Evolutionary conservation across 1,140 invertebrate species (phyloP).

Genomic region (Amphibalanus amphitrite): DNA sequence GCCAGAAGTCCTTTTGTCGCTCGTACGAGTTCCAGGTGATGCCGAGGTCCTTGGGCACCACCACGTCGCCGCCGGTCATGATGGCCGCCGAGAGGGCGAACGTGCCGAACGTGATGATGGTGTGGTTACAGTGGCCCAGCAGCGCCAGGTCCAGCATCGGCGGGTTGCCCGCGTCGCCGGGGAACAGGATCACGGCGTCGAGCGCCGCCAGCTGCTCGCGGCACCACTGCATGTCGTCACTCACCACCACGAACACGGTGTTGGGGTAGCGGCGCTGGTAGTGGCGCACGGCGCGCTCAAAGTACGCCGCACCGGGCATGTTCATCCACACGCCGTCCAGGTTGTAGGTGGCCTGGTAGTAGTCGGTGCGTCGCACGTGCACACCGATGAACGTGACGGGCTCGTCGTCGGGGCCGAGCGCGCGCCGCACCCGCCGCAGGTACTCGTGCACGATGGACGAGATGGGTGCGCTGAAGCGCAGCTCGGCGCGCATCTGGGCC

Average conservation of each 20-base stretch:
- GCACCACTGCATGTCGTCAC: conserved; percentile 43
- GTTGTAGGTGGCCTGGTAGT: conserved; percentile 30
- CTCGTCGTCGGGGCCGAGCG: not conserved
- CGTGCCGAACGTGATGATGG: conserved; percentile 47
- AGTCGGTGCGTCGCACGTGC: conserved; percentile 42
- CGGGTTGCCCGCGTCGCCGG: conserved; percentile 24
- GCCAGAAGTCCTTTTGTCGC: not conserved
- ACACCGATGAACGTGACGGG: conserved; percentile 31
- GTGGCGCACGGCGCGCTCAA: conserved; percentile 36
- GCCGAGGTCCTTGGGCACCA: not conserved
- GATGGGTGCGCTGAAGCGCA: not conserved
- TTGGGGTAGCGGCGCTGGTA: conserved; percentile 30
- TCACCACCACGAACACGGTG: conserved; percentile 38
- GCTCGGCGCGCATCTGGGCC: not conserved
- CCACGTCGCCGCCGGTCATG: conserved; percentile 35
- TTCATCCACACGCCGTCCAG: conserved; percentile 28
- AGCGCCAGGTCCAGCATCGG: conserved; percentile 36
- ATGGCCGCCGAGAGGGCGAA: conserved; percentile 48
- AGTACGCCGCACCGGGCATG: conserved; percentile 25
- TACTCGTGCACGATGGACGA: not conserved
- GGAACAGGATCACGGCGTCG: conserved; percentile 30
- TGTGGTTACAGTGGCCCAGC: conserved; percentile 42
- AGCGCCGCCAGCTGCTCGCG: conserved; percentile 21
- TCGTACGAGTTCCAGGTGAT: not conserved
- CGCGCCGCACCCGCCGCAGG: not conserved